Evolutionary conservation across 2,888 invertebrate species (phyloP).

Genomic region (Plagodis dolabraria): DNA sequence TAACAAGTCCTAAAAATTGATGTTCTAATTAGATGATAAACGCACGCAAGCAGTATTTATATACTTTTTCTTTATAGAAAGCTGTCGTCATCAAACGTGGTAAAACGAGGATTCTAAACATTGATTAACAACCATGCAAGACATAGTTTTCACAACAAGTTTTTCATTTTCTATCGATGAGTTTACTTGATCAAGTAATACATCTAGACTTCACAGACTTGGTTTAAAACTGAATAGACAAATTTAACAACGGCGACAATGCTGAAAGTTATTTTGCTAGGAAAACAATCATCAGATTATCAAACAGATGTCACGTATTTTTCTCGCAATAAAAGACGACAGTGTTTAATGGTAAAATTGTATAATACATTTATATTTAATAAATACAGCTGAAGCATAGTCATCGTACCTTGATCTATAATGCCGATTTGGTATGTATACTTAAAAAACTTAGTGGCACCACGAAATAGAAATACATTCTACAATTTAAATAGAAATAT

Average conservation of each 20-base stretch:
- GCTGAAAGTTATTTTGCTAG: slow-evolving; percentile 8
- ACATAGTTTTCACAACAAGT: background rate
- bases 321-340: too few relatives aligned
- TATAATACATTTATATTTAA: background rate
- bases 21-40: background rate
- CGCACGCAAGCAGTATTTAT: background rate
- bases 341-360: background rate
- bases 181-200: slow-evolving; percentile 13
- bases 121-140: too few relatives aligned
- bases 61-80: too few relatives aligned
- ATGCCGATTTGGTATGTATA: background rate
- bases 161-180: slow-evolving; percentile 5
- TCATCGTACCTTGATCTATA: background rate
- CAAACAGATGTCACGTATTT: background rate
- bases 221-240: slow-evolving; percentile 9
- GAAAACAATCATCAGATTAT: slow-evolving; percentile 4
- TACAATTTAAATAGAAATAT: slow-evolving; percentile 1
- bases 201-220: slow-evolving; percentile 11
- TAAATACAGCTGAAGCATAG: slow-evolving; percentile 1
- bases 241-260: slow-evolving; percentile 3
- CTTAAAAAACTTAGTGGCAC: background rate
- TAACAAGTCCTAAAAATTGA: background rate
- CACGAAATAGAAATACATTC: background rate
- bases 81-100: too few relatives aligned
- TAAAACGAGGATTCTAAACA: too few relatives aligned